A percentile compares a stretch with the other conserved stretches of the same genome.
Evolutionary conservation across 2,888 invertebrate species (phyloP).

Genomic region (Drosophila acutilabella): DNA sequence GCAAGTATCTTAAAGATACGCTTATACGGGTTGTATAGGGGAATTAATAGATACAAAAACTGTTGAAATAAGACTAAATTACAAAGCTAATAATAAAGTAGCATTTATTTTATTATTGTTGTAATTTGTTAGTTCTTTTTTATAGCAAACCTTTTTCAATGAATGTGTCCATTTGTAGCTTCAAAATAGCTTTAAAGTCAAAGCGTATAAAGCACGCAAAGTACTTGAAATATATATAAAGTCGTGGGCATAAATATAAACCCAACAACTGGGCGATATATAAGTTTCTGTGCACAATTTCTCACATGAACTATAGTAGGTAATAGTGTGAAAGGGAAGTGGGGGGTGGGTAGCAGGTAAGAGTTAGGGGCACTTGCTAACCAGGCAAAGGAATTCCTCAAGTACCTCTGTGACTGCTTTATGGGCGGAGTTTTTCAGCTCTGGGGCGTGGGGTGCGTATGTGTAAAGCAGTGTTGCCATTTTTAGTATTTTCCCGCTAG

Average conservation of each 20-base stretch:
- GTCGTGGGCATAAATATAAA: conserved; percentile 41
- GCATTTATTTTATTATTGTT: not conserved
- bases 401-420: conserved; percentile 62
- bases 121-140: conserved; percentile 29
- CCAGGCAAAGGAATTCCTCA: conserved; percentile 65
- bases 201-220: conserved; percentile 53
- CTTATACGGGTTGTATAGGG: not conserved
- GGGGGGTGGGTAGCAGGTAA: conserved; percentile 1
- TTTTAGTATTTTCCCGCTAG: not conserved
- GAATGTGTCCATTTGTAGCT: conserved; percentile 3
- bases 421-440: conserved; percentile 22
- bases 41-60: too few species aligned
- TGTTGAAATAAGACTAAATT: too few species aligned
- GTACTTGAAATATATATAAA: conserved; percentile 2
- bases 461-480: conserved; percentile 19
- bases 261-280: conserved; percentile 19
- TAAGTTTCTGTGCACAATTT: conserved; percentile 39
- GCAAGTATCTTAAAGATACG: conserved; percentile 4
- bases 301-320: conserved; percentile 32
- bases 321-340: not conserved
- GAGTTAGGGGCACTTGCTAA: conserved; percentile 26
- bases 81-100: too few species aligned
- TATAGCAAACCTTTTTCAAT: conserved; percentile 9
- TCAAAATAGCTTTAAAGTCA: conserved; percentile 39
- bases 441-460: conserved; percentile 4